A percentile compares a stretch with the other conserved stretches of the same genome.
Evolutionary conservation across 2,888 invertebrate genomes (phyloP).

Genomic region (Caenorhabditis sulstoni): DNA sequence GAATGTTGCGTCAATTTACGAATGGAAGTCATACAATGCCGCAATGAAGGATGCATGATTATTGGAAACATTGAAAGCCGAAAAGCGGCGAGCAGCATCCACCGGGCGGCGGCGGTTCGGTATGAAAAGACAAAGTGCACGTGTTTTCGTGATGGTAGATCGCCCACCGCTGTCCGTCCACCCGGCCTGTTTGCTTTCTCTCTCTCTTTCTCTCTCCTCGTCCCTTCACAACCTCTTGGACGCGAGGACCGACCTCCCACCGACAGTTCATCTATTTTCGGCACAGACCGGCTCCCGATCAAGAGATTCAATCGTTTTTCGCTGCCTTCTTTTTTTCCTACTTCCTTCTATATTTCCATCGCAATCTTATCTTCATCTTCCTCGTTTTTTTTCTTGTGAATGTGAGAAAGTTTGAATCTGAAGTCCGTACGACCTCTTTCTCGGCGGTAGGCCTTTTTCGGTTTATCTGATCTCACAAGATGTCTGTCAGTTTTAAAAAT

Average conservation of each 20-base stretch:
- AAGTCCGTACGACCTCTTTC: too few relatives aligned
- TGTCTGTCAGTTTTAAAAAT: too few relatives aligned
- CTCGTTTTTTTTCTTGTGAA: neutral
- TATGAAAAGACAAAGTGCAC: constrained; percentile 59
- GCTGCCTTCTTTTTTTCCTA: neutral
- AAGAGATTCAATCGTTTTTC: constrained; percentile 38
- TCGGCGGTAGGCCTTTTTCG: too few relatives aligned
- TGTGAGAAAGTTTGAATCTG: too few relatives aligned
- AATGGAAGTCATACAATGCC: too few relatives aligned
- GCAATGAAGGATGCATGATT: constrained; percentile 15
- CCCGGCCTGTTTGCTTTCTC: constrained; percentile 3
- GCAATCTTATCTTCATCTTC: constrained; percentile 11
- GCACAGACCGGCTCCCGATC: constrained; percentile 53
- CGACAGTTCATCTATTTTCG: constrained; percentile 35
- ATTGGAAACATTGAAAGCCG: constrained; percentile 24
- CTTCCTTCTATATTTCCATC: neutral
- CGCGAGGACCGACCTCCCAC: neutral
- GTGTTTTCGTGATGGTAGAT: constrained; percentile 56
- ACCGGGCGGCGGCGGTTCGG: constrained; percentile 16
- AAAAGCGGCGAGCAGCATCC: constrained; percentile 8
- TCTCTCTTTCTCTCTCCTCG: neutral
- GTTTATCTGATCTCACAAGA: too few relatives aligned
- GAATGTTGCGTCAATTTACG: too few relatives aligned
- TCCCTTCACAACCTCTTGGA: neutral
- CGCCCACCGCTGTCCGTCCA: constrained; percentile 26